These are phyloP conservation scores for Salminus brasiliensis DNA, from an alignment of 2,113 vertebrate genomes.

Conservation along the genomic window DNA sequence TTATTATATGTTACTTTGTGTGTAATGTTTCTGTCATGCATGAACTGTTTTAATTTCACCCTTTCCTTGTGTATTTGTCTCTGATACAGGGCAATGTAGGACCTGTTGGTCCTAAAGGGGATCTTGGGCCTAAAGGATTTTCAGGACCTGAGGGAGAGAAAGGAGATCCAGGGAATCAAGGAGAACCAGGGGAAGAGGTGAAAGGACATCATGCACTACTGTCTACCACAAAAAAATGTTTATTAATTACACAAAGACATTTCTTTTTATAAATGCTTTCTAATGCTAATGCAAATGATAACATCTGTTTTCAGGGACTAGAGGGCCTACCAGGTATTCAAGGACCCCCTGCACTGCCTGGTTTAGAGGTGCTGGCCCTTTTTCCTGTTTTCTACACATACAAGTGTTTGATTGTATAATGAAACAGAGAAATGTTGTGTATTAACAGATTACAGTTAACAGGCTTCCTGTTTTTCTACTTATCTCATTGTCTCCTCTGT, in stretches of 20 bases:
- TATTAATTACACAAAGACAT: not conserved
- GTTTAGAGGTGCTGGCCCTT: slow-evolving; percentile 70
- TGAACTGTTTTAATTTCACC: not conserved
- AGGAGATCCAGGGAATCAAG: slow-evolving; percentile 76
- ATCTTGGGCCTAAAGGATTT: slow-evolving; percentile 70
- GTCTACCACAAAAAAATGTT: not conserved
- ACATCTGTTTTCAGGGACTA: slow-evolving; percentile 71
- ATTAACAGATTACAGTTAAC: not conserved
- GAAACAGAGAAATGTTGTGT: not conserved
- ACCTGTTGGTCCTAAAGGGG: slow-evolving; percentile 68
- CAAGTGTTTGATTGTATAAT: not conserved
- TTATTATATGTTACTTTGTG: not conserved
- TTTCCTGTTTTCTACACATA: not conserved
- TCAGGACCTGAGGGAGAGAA: slow-evolving; percentile 71
- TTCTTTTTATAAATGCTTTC: not conserved
- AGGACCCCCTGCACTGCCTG: slow-evolving; percentile 73
- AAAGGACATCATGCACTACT: not conserved
- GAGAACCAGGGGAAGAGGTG: slow-evolving; percentile 77
- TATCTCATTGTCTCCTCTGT: too few species aligned
- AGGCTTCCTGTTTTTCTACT: not conserved
- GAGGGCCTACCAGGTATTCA: slow-evolving; percentile 73
- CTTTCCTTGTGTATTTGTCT: not conserved
- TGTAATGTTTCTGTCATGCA: not conserved
- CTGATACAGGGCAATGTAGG: slow-evolving; percentile 72
- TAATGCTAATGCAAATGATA: not conserved